These are phyloP conservation scores for Galendromus occidentalis DNA, from an alignment of 1,140 invertebrate species.

Conservation along the genomic window DNA sequence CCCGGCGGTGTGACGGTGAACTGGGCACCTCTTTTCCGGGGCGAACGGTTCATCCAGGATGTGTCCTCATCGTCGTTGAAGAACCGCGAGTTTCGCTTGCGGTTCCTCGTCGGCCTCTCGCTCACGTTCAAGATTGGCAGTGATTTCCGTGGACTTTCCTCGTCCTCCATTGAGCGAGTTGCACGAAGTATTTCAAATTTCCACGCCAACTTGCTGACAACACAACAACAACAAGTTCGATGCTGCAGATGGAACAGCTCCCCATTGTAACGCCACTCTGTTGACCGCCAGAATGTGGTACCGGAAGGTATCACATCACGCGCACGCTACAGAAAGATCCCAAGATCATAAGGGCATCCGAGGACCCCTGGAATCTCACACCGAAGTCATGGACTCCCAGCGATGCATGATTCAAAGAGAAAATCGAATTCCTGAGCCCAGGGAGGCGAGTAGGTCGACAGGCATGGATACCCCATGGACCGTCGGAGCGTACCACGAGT, in stretches of 20 bases:
- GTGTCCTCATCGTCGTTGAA: slow-evolving; percentile 7
- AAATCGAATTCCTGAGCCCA: too few species aligned
- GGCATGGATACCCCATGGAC: too few species aligned
- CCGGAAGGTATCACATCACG: too few species aligned
- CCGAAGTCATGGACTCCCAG: too few species aligned
- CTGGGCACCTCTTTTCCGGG: neutral
- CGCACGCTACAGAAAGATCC: too few species aligned
- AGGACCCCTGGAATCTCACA: too few species aligned
- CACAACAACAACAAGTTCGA: neutral
- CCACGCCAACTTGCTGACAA: slow-evolving; percentile 6
- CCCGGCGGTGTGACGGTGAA: too few species aligned
- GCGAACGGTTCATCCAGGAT: neutral
- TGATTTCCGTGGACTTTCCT: neutral
- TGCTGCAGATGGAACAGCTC: slow-evolving; percentile 1
- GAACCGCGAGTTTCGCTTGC: neutral
- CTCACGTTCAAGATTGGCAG: neutral
- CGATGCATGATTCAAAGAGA: too few species aligned
- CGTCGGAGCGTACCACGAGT: too few species aligned
- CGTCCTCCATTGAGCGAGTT: neutral
- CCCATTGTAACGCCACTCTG: neutral
- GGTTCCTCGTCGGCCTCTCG: neutral
- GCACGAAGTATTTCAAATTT: neutral
- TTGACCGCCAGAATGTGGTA: too few species aligned
- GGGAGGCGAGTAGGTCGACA: too few species aligned
- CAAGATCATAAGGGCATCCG: too few species aligned